Evolutionary conservation across 1,140 invertebrate species (phyloP), one percentile per base, ranked within the genome.

Genomic region (Diorhabda sublineata): DNA sequence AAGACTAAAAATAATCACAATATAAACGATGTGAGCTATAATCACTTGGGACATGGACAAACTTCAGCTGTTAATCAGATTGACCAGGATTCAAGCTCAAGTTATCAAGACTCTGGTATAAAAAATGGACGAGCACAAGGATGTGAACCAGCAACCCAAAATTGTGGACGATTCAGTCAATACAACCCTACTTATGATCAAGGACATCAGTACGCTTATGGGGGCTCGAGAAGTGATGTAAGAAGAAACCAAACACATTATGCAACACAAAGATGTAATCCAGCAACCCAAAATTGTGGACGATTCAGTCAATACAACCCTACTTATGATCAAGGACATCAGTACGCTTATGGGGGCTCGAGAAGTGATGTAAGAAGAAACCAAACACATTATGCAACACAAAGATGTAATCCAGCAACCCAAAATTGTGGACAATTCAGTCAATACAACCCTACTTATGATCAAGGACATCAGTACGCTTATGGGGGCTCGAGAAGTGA

Each of bases 221-320:
- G n/a, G 6, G 47, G 47, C n/a, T 9, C 6, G 2, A 9, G 47
- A 3, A 9, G n/a, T 8, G 6, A 8, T 4, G n/a, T 8, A 6
- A 52, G 47, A 4, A 6, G n/a, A 2, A 52, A 52, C 47, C 26
- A 26, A 26, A 26, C 26, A 26, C 26, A 26, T 26, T 26, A 26
- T 26, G 1, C 26, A 26, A 26, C 26, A 26, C 47, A 52, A n/a
- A 44, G 52, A 42, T 67, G 65, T 45, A 56, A 70, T 62, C 69
- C 69, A 43, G 47, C 44, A 63, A 11, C 3, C 45, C 66, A 64
- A 45, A 69, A 71, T 65, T 71, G 70, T 47, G 66, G 11, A 26
- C 58, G 4, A 41, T 3, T 44, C 61, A 7, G 6, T 5, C 42
- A 42, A 44, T 42, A 7, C 42, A 42, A 60, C 44, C 11, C 58